Percentiles rank a stretch among this genome's conserved stretches.
These are phyloP conservation scores for Sander lucioperca DNA, from an alignment of 2,113 vertebrate genomes.

Conservation along the genomic window DNA sequence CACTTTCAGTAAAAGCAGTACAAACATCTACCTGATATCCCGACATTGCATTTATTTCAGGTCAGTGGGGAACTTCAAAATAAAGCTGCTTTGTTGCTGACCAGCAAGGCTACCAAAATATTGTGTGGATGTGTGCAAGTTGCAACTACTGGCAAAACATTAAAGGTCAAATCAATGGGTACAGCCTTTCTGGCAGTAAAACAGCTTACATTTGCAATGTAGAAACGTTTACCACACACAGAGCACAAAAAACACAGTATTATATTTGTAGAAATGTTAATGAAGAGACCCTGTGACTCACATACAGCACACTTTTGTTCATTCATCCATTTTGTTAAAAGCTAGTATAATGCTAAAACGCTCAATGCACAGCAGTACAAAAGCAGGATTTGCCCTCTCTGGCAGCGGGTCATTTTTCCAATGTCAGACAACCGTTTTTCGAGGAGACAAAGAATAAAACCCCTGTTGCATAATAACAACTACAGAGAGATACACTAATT, in stretches of 20 bases:
- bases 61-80: conserved; percentile 29
- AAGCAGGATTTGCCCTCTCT: conserved; percentile 16
- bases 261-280: neutral
- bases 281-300: neutral
- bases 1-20: conserved; percentile 17
- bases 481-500: neutral
- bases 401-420: neutral
- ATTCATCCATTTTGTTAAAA: conserved; percentile 15
- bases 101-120: conserved; percentile 19
- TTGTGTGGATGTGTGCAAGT: conserved; percentile 8
- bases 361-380: neutral
- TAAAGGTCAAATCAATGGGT: conserved; percentile 28
- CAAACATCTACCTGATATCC: conserved; percentile 3
- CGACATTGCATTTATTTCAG: conserved; percentile 32
- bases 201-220: neutral
- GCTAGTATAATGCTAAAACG: neutral
- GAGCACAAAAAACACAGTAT: neutral
- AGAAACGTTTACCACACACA: neutral
- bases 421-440: neutral
- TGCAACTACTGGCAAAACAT: conserved; percentile 15
- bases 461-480: conserved; percentile 5
- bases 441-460: neutral
- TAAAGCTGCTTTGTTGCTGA: conserved; percentile 43
- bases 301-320: neutral
- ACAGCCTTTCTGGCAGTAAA: neutral